Base-by-base conservation (phyloP, 2,888 invertebrate species). In the Drosophila picticornis region DNA sequence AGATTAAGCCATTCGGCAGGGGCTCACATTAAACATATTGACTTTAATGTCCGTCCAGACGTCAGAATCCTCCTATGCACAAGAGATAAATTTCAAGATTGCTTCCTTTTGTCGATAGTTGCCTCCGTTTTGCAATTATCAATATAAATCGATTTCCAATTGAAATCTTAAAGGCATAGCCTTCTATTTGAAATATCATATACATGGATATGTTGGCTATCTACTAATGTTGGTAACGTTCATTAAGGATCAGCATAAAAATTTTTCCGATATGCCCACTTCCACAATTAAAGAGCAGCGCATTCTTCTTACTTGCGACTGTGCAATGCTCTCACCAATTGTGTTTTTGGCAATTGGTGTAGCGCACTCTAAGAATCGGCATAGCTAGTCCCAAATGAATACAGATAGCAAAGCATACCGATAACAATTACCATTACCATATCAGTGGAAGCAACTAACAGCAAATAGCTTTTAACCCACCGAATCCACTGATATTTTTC, bases 391-490 rank as follows among this genome's bases (percentile, higher is more conserved):
- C 59, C 16, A 32, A 29, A n/a, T n/a, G 11, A 51, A 51, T n/a
- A n/a, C 29, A 72, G 64, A 75, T 85, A 82, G 82, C 75, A 82
- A 82, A 40, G 57, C 66, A 38, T 66, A 38, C 60, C 80, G 86
- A 88, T 85, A 88, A 77, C 62, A 80, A 69, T 63, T 58, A 75
- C 66, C 86, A 82, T 83, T 85, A 72, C 86, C 83, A 70, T 77
- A 83, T 83, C 88, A 76, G 62, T 48, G 32, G 60, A 68, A 66
- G 64, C 63, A 62, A 55, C 57, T 32, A 57, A 43, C 65, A 38
- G 56, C 51, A 65, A 72, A 83, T 63, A 51, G 67, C 67, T 77
- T 83, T 80, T 84, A 83, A 43, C 36, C n/a, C 58, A 72, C 48
- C 69, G 58, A 83, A 43, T 36, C n/a, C 58, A 72, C 38, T 67